A percentile compares a stretch with the other conserved stretches of the same genome.
These are phyloP conservation scores for Hyperopisus bebe DNA, from an alignment of 2,113 vertebrate genomes.

Conservation along the genomic window DNA sequence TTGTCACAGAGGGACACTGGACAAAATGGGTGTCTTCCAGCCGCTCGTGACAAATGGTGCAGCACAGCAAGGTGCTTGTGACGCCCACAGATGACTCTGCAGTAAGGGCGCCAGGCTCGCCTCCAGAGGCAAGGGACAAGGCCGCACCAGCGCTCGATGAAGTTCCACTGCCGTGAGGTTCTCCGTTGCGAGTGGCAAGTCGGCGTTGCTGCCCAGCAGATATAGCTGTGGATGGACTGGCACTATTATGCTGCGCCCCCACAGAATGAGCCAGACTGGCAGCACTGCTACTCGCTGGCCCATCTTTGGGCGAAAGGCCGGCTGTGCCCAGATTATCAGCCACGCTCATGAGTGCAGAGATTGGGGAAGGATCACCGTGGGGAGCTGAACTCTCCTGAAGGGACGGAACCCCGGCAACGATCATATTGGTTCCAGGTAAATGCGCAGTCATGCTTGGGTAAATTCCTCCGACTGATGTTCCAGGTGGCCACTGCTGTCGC, in stretches of 20 bases:
- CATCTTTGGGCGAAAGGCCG: constrained; percentile 69
- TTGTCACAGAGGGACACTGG: constrained; percentile 77
- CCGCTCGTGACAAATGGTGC: constrained; percentile 76
- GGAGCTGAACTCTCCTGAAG: constrained; percentile 50
- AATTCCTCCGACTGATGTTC: constrained; percentile 31
- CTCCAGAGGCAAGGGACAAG: constrained; percentile 39
- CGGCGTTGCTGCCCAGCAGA: constrained; percentile 64
- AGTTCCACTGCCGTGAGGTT: constrained; percentile 52
- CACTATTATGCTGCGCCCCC: constrained; percentile 56
- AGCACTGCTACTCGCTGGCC: constrained; percentile 44
- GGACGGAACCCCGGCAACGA: constrained; percentile 22
- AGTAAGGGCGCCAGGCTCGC: constrained; percentile 20
- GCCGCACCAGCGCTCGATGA: constrained; percentile 45
- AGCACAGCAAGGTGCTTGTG: constrained; percentile 67
- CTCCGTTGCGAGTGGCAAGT: constrained; percentile 63
- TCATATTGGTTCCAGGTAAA: constrained; percentile 30
- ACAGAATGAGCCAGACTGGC: constrained; percentile 50
- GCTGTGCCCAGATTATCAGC: constrained; percentile 63
- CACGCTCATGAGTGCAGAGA: constrained; percentile 71
- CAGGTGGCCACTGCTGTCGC: constrained; percentile 59
- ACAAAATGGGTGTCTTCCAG: constrained; percentile 80
- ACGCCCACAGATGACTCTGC: constrained; percentile 37
- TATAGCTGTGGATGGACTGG: constrained; percentile 68
- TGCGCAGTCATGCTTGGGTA: constrained; percentile 54
- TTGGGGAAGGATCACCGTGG: constrained; percentile 66